Conservation (phyloP, 1,140 invertebrate genomes). For the Drosophila arizonae region DNA sequence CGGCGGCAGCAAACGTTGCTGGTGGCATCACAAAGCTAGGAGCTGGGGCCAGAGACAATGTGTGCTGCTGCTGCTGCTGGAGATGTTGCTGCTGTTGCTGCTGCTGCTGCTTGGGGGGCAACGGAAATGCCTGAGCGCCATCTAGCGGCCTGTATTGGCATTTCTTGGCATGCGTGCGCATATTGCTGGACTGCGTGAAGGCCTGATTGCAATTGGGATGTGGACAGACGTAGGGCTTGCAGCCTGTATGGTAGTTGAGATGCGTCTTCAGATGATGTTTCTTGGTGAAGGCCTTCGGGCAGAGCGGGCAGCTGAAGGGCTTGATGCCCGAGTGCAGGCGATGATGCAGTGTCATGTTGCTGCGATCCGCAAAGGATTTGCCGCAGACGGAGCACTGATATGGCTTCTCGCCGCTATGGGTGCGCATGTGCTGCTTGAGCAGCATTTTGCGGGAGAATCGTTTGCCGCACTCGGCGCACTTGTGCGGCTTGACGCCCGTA, state of each 20-base stretch:
- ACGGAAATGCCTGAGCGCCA: slow-evolving; percentile 27
- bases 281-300: slow-evolving; percentile 94
- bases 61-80: slow-evolving; percentile 4
- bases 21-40: slow-evolving; percentile 49
- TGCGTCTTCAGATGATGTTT: slow-evolving; percentile 93
- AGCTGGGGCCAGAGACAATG: slow-evolving; percentile 34
- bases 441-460: slow-evolving; percentile 93
- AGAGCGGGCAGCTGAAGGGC: slow-evolving; percentile 93
- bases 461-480: slow-evolving; percentile 92
- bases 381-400: slow-evolving; percentile 82
- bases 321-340: slow-evolving; percentile 91
- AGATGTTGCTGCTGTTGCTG: slow-evolving; percentile 13
- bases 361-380: slow-evolving; percentile 88
- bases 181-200: slow-evolving; percentile 91
- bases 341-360: slow-evolving; percentile 92
- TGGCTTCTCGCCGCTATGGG: slow-evolving; percentile 85
- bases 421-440: slow-evolving; percentile 90
- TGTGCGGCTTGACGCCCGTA: slow-evolving; percentile 92
- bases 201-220: slow-evolving; percentile 88
- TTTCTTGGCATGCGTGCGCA: slow-evolving; percentile 90
- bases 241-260: slow-evolving; percentile 90
- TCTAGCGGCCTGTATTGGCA: slow-evolving; percentile 83
- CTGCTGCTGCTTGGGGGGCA: slow-evolving; percentile 30
- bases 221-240: slow-evolving; percentile 89
- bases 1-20: slow-evolving; percentile 17